These are phyloP conservation scores for Lepidurus couesii DNA, from an alignment of 1,140 invertebrate genomes.

Conservation along the genomic window DNA sequence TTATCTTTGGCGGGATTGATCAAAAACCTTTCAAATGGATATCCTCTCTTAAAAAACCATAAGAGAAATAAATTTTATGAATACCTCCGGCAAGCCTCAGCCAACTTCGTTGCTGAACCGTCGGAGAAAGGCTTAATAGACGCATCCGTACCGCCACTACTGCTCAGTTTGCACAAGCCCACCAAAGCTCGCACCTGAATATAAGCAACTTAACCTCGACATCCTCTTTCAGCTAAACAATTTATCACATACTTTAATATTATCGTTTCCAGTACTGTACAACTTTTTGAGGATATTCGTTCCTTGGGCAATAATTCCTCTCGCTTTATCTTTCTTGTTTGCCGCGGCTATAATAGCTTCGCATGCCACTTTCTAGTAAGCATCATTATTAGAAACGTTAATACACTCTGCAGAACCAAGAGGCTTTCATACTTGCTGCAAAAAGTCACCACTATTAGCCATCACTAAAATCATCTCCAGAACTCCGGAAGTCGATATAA, in stretches of 20 bases:
- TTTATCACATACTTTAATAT: constrained; percentile 58
- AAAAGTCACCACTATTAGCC: constrained; percentile 71
- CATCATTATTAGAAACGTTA: not conserved
- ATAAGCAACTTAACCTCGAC: not conserved
- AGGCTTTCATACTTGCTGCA: constrained; percentile 60
- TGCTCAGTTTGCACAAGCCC: constrained; percentile 94
- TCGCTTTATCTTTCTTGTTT: constrained; percentile 95
- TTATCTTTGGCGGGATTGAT: constrained; percentile 79
- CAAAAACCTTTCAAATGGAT: constrained; percentile 59
- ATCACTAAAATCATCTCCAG: constrained; percentile 95
- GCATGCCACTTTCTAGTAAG: constrained; percentile 72
- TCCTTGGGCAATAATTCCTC: constrained; percentile 82
- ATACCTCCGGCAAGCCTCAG: constrained; percentile 78
- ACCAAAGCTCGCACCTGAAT: constrained; percentile 70
- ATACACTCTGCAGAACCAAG: not conserved
- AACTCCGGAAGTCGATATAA: constrained; percentile 87
- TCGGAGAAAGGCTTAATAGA: constrained; percentile 90
- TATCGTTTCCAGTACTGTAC: constrained; percentile 85
- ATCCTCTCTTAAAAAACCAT: constrained; percentile 5
- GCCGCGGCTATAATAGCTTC: constrained; percentile 94
- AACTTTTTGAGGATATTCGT: constrained; percentile 89
- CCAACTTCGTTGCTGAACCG: constrained; percentile 85
- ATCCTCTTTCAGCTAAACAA: not conserved
- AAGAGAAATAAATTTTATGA: not conserved
- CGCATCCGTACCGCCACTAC: constrained; percentile 92